Percentiles rank a stretch among this genome's conserved stretches.
Conservation (phyloP, 2,888 invertebrate genomes). For the Diadegma fenestrale region DNA sequence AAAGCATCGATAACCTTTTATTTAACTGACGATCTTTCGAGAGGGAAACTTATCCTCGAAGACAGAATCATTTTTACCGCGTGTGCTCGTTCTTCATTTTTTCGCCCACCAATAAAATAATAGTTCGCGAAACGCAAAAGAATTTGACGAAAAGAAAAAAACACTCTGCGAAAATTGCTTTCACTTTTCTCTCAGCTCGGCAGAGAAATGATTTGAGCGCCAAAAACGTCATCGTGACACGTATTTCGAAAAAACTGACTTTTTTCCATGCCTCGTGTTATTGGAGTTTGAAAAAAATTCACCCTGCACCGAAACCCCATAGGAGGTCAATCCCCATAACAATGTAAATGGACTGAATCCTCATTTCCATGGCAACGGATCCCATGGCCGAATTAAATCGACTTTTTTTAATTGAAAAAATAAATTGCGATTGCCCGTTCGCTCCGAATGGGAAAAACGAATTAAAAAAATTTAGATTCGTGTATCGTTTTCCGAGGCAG, state of each 20-base stretch:
- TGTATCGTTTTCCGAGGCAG: neutral
- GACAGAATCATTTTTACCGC: neutral
- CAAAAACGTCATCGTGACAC: neutral
- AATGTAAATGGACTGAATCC: neutral
- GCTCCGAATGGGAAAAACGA: neutral
- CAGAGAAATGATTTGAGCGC: neutral
- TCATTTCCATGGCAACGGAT: neutral
- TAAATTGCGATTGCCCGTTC: neutral
- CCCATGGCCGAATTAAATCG: neutral
- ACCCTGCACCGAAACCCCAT: neutral
- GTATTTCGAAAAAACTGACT: neutral
- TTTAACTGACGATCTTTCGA: conserved; percentile 20
- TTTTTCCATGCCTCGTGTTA: neutral
- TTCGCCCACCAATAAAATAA: neutral
- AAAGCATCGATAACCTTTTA: conserved; percentile 47
- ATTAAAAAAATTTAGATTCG: neutral
- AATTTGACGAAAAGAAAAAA: neutral
- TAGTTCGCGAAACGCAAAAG: neutral
- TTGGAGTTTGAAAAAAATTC: neutral
- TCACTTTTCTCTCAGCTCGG: no score
- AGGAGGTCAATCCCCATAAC: neutral
- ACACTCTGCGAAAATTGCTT: neutral
- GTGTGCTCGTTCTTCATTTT: neutral
- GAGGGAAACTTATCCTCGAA: neutral
- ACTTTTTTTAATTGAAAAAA: neutral